Evolutionary conservation across 1,140 invertebrate genomes (phyloP).

Genomic region (Metaphire vulgaris): DNA sequence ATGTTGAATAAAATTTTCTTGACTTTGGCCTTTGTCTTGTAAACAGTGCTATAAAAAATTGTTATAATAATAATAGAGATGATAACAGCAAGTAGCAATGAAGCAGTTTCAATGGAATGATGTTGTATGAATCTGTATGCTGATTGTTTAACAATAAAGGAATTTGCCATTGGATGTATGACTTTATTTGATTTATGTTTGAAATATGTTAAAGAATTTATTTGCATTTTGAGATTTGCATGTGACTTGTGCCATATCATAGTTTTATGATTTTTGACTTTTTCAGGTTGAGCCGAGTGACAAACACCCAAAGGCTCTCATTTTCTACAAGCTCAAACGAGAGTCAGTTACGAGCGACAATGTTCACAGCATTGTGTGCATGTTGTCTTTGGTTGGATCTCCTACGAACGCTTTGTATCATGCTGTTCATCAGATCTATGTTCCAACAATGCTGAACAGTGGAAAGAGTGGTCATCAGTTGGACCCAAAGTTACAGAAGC

Average conservation of each 20-base stretch:
- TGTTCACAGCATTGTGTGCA: constrained; percentile 53
- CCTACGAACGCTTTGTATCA: constrained; percentile 57
- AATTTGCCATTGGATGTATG: not conserved
- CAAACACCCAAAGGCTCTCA: constrained; percentile 49
- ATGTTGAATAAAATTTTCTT: not conserved
- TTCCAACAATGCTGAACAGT: constrained; percentile 53
- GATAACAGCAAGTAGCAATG: too few species aligned
- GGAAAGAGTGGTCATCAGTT: constrained; percentile 53
- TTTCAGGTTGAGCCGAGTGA: constrained; percentile 47
- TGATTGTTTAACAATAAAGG: not conserved
- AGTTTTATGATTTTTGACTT: constrained; percentile 19
- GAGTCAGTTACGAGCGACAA: constrained; percentile 57
- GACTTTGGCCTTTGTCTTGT: too few species aligned
- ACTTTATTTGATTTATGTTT: not conserved
- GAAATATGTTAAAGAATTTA: not conserved
- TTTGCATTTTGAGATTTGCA: not conserved
- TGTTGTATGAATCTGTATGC: not conserved
- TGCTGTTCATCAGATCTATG: constrained; percentile 55
- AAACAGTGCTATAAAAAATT: too few species aligned
- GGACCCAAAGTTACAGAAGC: constrained; percentile 56
- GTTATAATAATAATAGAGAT: too few species aligned
- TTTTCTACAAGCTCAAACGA: constrained; percentile 58
- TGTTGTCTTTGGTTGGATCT: constrained; percentile 58
- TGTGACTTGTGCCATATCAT: too few species aligned
- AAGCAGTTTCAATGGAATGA: not conserved